A percentile compares a stretch with the other conserved stretches of the same genome.
These are phyloP conservation scores for Drosophila niveifrons DNA, from an alignment of 2,888 invertebrate species.

Conservation along the genomic window DNA sequence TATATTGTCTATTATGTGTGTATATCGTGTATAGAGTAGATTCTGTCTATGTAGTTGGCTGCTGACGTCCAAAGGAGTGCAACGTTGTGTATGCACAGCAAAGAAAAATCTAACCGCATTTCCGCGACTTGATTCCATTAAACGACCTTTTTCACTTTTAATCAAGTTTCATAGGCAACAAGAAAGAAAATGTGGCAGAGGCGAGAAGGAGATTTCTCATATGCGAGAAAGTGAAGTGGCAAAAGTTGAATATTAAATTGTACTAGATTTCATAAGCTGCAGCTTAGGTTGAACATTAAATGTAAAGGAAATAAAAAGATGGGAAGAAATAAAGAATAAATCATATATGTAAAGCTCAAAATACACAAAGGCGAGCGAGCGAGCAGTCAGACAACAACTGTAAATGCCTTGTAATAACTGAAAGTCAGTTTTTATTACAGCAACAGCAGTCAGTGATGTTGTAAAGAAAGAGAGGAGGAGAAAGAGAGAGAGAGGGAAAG, in stretches of 20 bases:
- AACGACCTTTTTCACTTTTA: constrained; percentile 40
- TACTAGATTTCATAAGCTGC: constrained; percentile 9
- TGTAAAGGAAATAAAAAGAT: constrained; percentile 21
- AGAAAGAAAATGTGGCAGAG: background rate
- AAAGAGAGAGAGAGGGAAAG: background rate
- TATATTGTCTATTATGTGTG: constrained; percentile 10
- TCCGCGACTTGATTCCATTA: constrained; percentile 56
- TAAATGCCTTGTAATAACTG: constrained; percentile 44
- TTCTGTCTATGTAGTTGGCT: constrained; percentile 9
- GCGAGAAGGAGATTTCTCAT: constrained; percentile 6
- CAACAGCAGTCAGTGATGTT: constrained; percentile 15
- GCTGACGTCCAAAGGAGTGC: background rate
- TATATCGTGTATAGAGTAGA: constrained; percentile 21
- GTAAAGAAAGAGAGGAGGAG: background rate
- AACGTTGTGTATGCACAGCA: background rate
- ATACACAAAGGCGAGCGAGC: constrained; percentile 7
- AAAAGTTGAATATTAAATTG: constrained; percentile 6
- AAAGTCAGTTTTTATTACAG: constrained; percentile 50
- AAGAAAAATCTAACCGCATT: constrained; percentile 28
- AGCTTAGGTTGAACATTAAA: constrained; percentile 27
- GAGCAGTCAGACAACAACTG: constrained; percentile 30
- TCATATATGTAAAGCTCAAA: constrained; percentile 21
- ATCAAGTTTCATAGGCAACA: constrained; percentile 30
- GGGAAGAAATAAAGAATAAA: constrained; percentile 16
- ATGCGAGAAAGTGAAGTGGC: constrained; percentile 10